phyloP scores from a whole-genome alignment of 2,113 vertebrate genomes.

The Uropsilus gracilis region DNA sequence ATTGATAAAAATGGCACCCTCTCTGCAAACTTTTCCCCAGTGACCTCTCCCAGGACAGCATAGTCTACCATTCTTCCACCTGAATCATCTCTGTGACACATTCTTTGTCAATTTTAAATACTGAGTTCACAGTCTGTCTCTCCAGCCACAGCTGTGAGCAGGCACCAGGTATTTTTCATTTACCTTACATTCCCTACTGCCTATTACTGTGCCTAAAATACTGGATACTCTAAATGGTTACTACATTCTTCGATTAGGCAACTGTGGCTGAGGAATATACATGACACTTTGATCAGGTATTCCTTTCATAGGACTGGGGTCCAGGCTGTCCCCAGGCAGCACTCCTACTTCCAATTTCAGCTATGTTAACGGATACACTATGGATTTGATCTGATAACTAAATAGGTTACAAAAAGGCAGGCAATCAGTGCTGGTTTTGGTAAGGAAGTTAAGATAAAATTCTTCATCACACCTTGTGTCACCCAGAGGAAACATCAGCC shows the following conservation, averaged over 20 bases:
- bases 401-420: conserved; percentile 68
- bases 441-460: conserved; percentile 81
- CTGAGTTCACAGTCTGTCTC: neutral
- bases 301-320: too few species aligned
- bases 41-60: rapidly evolving
- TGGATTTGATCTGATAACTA: conserved; percentile 53
- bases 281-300: neutral
- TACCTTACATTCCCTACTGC: neutral
- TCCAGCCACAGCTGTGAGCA: neutral
- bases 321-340: neutral
- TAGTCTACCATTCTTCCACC: neutral
- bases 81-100: rapidly evolving
- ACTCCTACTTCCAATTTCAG: neutral
- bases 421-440: neutral
- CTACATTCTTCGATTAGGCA: neutral
- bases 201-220: neutral
- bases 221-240: neutral
- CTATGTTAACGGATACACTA: neutral
- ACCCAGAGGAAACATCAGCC: conserved; percentile 82
- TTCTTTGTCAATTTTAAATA: neutral
- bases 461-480: conserved; percentile 84
- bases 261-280: neutral
- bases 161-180: neutral
- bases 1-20: neutral
- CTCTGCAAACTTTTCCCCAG: neutral